Conservation (phyloP, 2,888 invertebrate species). For the Chaitophorus viminalis region DNA sequence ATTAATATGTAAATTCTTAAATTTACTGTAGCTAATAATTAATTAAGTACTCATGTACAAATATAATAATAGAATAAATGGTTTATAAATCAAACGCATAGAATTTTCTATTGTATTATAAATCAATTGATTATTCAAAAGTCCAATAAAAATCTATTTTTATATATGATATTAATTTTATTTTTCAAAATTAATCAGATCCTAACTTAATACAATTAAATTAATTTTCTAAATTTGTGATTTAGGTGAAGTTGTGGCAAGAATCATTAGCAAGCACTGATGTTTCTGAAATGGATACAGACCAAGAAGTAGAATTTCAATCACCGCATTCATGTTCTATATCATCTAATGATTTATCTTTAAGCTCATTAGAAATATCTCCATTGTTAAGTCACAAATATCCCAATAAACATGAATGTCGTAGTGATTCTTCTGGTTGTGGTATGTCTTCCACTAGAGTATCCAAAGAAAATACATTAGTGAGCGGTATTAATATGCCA, state of each 20-base stretch:
- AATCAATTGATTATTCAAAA: too few relatives aligned
- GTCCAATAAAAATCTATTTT: too few relatives aligned
- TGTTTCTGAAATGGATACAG: slow-evolving; percentile 55
- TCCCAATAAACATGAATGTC: slow-evolving; percentile 41
- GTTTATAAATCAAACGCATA: too few relatives aligned
- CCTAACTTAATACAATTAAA: too few relatives aligned
- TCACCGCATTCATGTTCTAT: slow-evolving; percentile 49
- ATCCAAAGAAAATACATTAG: slow-evolving; percentile 57
- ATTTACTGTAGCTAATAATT: neutral
- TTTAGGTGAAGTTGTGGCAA: slow-evolving; percentile 64
- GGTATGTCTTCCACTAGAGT: slow-evolving; percentile 60
- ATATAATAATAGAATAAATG: neutral
- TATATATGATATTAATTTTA: too few relatives aligned
- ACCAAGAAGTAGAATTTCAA: slow-evolving; percentile 43
- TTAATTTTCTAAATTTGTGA: slow-evolving; percentile 4
- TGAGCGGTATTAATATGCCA: slow-evolving; percentile 46
- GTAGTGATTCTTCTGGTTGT: slow-evolving; percentile 59
- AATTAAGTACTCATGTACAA: neutral
- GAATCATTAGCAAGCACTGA: slow-evolving; percentile 63
- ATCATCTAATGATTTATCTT: slow-evolving; percentile 57
- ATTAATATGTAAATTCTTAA: neutral
- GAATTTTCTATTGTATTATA: too few relatives aligned
- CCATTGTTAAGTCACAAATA: slow-evolving; percentile 37
- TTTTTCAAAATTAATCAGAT: too few relatives aligned
- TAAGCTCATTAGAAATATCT: slow-evolving; percentile 51